phyloP scores from a whole-genome alignment of 1,140 invertebrate genomes.

The Hylyphantes graminicola region DNA sequence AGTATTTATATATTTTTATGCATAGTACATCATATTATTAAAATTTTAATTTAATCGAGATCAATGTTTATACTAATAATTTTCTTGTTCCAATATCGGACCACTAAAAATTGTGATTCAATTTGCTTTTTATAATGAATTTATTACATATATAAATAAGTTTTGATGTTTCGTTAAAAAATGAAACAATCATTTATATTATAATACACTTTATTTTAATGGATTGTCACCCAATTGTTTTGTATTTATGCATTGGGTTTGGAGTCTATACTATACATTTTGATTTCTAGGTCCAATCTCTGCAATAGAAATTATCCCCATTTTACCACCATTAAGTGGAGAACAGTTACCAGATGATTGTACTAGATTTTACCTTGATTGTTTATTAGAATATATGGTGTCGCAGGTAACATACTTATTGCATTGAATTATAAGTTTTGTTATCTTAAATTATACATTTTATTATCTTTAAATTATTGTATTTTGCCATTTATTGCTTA shows the following conservation, averaged over 20 bases:
- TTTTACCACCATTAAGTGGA: slow-evolving; percentile 84
- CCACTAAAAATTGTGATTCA: too few species aligned
- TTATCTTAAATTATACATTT: background rate
- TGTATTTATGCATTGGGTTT: background rate
- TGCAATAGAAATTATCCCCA: slow-evolving; percentile 82
- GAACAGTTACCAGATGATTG: slow-evolving; percentile 90
- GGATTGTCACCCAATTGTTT: background rate
- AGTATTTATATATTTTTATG: too few species aligned
- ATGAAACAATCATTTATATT: background rate
- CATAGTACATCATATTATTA: too few species aligned
- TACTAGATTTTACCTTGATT: slow-evolving; percentile 88
- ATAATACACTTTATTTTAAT: background rate
- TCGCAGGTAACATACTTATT: slow-evolving; percentile 73
- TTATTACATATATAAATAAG: background rate
- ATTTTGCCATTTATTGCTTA: too few species aligned
- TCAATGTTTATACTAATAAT: too few species aligned
- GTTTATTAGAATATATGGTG: slow-evolving; percentile 90
- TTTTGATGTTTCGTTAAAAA: background rate
- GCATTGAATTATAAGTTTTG: slow-evolving; percentile 21
- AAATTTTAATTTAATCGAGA: too few species aligned
- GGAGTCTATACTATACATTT: background rate
- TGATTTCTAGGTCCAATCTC: slow-evolving; percentile 76
- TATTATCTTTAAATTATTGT: too few species aligned
- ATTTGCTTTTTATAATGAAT: too few species aligned
- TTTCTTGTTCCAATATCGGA: too few species aligned